phyloP scores from a whole-genome alignment of 2,113 vertebrate species.

The Peucedramus taeniatus region DNA sequence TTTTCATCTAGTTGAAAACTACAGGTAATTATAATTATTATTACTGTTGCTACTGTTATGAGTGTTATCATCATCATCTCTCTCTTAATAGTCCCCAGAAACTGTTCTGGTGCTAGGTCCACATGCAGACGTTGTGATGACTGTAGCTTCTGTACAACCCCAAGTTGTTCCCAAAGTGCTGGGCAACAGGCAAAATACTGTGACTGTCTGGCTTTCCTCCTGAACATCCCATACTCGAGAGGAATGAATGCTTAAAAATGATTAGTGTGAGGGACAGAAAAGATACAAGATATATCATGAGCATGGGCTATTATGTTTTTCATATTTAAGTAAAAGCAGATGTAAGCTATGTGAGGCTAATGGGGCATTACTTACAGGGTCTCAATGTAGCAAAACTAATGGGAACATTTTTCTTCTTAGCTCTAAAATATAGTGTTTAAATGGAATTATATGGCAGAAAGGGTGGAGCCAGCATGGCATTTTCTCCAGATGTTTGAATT shows the following conservation, averaged over 20 bases:
- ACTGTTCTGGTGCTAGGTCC: neutral
- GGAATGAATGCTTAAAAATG: neutral
- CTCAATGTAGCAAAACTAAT: conserved; percentile 43
- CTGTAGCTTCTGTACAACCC: neutral
- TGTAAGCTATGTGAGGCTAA: conserved; percentile 31
- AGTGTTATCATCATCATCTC: neutral
- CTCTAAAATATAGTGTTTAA: conserved; percentile 15
- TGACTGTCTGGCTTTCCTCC: neutral
- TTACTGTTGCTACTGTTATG: neutral
- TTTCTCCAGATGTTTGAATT: conserved; percentile 15
- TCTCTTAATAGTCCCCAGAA: neutral
- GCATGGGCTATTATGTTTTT: neutral
- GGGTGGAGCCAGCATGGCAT: neutral
- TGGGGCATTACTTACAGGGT: conserved; percentile 11
- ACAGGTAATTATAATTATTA: neutral
- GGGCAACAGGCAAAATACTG: neutral
- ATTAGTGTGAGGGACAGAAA: neutral
- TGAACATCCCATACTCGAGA: neutral
- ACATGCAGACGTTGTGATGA: neutral
- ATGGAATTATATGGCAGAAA: neutral
- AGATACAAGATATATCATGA: neutral
- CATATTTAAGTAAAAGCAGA: conserved; percentile 48
- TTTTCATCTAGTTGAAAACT: neutral
- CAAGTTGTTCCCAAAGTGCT: neutral
- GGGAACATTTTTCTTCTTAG: conserved; percentile 27